Percentiles rank a stretch among this genome's conserved stretches.
phyloP scores from a whole-genome alignment of 1,140 invertebrate genomes.

The Achroia grisella region DNA sequence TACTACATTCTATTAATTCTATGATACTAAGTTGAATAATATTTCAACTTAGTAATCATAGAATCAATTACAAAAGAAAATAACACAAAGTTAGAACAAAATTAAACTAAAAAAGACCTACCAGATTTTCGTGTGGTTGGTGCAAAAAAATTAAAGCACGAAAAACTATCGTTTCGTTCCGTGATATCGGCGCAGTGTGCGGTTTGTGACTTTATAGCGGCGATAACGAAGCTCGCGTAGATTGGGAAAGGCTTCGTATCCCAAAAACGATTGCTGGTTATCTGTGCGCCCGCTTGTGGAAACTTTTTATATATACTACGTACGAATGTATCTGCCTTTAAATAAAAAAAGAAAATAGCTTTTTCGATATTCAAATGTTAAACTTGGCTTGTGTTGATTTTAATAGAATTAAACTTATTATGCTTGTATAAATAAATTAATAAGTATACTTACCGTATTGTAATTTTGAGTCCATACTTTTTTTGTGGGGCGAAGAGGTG shows the following conservation, averaged over 20 bases:
- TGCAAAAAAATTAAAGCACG: not conserved
- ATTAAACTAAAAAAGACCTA: not conserved
- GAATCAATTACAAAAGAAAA: no score
- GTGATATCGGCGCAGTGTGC: not conserved
- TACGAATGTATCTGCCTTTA: not conserved
- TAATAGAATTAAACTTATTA: no score
- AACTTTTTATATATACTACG: not conserved
- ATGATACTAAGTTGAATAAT: no score
- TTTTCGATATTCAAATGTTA: no score
- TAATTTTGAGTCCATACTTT: no score
- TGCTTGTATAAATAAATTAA: no score
- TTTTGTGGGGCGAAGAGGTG: no score
- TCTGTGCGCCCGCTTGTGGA: not conserved
- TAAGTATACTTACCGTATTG: no score
- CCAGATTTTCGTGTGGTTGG: not conserved
- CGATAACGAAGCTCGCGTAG: constrained; percentile 2
- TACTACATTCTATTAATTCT: no score
- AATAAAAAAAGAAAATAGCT: not conserved
- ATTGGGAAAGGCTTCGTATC: constrained; percentile 1
- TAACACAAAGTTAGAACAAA: not conserved
- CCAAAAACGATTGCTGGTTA: constrained; percentile 1
- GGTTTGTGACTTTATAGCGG: constrained; percentile 2
- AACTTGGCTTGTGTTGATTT: no score
- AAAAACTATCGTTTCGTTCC: constrained; percentile 1
- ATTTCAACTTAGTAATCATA: no score